Base-by-base conservation (phyloP, 2,113 vertebrate species). In the Esox niger region DNA sequence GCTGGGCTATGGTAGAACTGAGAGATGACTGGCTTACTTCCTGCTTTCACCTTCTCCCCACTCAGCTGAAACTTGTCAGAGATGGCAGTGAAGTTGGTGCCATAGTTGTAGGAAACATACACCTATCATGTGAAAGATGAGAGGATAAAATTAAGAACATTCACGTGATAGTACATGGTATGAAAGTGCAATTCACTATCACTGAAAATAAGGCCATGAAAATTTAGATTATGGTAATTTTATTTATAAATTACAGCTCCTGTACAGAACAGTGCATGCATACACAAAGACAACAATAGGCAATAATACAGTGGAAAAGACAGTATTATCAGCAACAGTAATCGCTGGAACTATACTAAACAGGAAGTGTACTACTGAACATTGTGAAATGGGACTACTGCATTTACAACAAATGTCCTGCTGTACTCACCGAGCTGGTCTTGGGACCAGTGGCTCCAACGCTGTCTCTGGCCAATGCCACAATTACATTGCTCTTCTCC, bases 1-100 rank as follows among this genome's bases (percentile, higher is more conserved):
- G 93, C 94, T 0, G 97, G 97, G 63, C 96, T 99, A 90, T 99
- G 97, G 87, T 98, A 99, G 91, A 99, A 98, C 89, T 99, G 97
- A 2, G 95, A 90, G 0, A 99, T 95, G 79, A 94, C 92, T 54
- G 94, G 93, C 60, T 91, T 91, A 0, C 78, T 93, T 60, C 59
- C 80, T 23, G 76, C 78, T 35, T 92, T 94, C 25, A 76, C 78
- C 43, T 92, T 94, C 9, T 84, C 84, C 1, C 25, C 73, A 0
- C 88, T 68, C 0, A 96, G 90, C 82, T 79, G 87, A 74, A 99
- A 94, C 65, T 89, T 92, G 21, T 94, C 91, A 0, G 97, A 93
- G 68, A 98, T 93, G 13, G 87, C 93, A 15, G 84, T 86, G 74
- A 98, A 98, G 2, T 85, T 91, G 66, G 93, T 94, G 27, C 97